Percentiles rank a stretch among this genome's conserved stretches.
Conservation (phyloP, 2,888 invertebrate genomes). For the Cheiracanthium punctorium region DNA sequence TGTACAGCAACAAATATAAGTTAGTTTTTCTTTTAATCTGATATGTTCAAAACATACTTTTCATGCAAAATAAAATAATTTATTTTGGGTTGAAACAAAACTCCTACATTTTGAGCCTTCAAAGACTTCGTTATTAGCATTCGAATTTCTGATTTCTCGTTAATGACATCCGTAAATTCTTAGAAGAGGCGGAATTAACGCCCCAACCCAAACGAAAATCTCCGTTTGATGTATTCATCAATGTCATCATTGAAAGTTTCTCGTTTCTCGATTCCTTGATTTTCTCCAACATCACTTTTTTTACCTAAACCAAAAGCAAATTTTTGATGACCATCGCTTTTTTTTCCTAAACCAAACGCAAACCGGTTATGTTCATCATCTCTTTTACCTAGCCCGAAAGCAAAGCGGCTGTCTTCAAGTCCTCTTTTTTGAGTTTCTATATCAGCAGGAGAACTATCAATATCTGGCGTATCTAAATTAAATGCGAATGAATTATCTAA, state of each 20-base stretch:
- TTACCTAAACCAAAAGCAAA: slow-evolving; percentile 58
- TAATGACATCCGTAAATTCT: slow-evolving; percentile 25
- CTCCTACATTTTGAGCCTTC: neutral
- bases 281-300: slow-evolving; percentile 4
- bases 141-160: neutral
- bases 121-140: neutral
- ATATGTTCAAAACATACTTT: neutral
- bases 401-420: slow-evolving; percentile 46
- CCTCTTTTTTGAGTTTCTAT: slow-evolving; percentile 12
- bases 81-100: neutral
- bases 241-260: slow-evolving; percentile 56
- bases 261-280: slow-evolving; percentile 40
- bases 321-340: slow-evolving; percentile 16
- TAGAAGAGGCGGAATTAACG: slow-evolving; percentile 68
- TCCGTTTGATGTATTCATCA: slow-evolving; percentile 70
- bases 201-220: slow-evolving; percentile 70
- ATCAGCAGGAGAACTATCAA: slow-evolving; percentile 46
- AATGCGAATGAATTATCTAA: slow-evolving; percentile 19
- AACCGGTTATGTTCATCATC: slow-evolving; percentile 33
- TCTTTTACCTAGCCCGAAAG: slow-evolving; percentile 59
- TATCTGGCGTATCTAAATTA: slow-evolving; percentile 39
- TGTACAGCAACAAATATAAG: no score
- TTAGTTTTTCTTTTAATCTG: no score
- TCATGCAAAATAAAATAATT: neutral
- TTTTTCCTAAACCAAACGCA: slow-evolving; percentile 58